These are phyloP conservation scores for Neodiprion pinetum DNA, from an alignment of 1,140 invertebrate species.

Conservation along the genomic window DNA sequence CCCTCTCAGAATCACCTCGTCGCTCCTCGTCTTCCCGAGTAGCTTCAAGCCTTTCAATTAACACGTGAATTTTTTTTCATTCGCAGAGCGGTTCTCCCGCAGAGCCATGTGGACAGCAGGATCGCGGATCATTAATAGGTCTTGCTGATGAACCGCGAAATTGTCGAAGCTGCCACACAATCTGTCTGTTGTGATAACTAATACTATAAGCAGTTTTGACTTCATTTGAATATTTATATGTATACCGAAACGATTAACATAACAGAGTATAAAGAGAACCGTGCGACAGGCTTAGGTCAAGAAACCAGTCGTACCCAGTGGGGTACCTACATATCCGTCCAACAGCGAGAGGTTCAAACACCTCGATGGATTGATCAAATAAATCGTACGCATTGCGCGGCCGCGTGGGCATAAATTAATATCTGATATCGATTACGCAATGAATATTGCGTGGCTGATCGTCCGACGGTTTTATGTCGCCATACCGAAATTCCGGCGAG, in stretches of 20 bases:
- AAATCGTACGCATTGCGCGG: background rate
- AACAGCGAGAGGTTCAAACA: background rate
- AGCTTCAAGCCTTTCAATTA: background rate
- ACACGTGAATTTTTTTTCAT: background rate
- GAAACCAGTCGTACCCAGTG: background rate
- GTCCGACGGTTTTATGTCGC: no score
- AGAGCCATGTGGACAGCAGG: background rate
- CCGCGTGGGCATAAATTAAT: no score
- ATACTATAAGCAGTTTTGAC: background rate
- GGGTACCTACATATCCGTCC: background rate
- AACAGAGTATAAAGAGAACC: background rate
- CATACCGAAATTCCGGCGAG: no score
- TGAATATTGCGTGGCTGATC: no score
- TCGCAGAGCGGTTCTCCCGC: no score
- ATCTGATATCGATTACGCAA: no score
- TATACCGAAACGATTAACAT: constrained; percentile 3
- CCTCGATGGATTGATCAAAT: background rate
- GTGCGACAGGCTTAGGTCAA: background rate
- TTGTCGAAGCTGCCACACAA: background rate
- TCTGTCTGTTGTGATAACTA: background rate
- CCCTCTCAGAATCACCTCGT: background rate
- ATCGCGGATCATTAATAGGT: background rate
- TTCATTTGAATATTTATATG: background rate
- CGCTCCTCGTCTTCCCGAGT: no score
- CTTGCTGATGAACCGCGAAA: background rate